Evolutionary conservation across 2,797 vertebrate genomes (phyloP), one percentile per base, ranked within the genome.

Genomic region (Gallinago stenura): DNA sequence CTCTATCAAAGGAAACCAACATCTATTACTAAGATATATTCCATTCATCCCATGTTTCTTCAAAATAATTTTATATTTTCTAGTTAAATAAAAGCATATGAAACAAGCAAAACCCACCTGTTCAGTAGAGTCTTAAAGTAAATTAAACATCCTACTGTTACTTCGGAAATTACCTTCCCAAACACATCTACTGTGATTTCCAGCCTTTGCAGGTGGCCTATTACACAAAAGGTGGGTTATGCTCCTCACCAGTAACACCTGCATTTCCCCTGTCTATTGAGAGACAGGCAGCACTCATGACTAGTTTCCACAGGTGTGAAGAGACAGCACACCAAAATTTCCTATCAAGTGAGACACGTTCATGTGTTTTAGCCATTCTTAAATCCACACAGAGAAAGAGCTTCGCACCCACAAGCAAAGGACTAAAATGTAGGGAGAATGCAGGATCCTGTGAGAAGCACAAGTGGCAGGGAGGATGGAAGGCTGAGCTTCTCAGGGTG

Each of bases 401-500:
- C n/a, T 50, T 46, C 22, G 26, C 10, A 24, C 12, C 15, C 58
- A 62, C 4, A 26, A 30, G 5, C 17, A 78, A 58, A 48, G 30
- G 30, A 30, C 28, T 13, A 25, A 30, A 53, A 83, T 33, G 21
- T 0, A 37, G 15, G 21, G 26, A 4, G 21, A 20, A 5, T 46
- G 16, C 22, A 48, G 22, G 30, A 22, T 48, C 26, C 65, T 18
- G 15, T 0, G 0, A 46, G 53, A 46, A 71, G 43, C 33, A n/a
- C 0, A 0, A 37, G 50, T 1, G 2, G 45, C 15, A 58, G 35
- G 31, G 53, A 56, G 15, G 39, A 60, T 9, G 48, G 15, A 24
- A 1, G 2, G 28, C 41, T 50, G 28, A 15, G 21, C 13, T 83
- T 20, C 51, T 58, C 24, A 12, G 24, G 18, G 3, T 37, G 17